Evolutionary conservation across 2,888 invertebrate species (phyloP).

Genomic region (Amiota communis): DNA sequence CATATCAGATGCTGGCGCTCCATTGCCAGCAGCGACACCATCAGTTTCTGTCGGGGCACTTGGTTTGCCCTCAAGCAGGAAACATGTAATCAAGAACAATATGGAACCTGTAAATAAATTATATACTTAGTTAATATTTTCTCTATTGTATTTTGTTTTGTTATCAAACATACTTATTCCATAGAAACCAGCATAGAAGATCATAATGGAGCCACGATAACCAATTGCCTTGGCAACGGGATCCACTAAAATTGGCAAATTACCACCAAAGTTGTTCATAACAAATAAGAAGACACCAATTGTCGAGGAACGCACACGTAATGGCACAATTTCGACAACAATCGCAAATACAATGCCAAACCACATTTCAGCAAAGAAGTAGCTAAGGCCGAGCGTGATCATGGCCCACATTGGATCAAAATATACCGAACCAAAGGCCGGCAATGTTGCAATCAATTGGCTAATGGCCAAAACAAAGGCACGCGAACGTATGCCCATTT

Average conservation of each 20-base stretch:
- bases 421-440: slow-evolving; percentile 89
- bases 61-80: slow-evolving; percentile 82
- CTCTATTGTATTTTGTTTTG: too few species aligned
- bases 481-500: slow-evolving; percentile 87
- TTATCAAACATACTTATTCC: slow-evolving; percentile 80
- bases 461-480: slow-evolving; percentile 87
- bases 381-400: slow-evolving; percentile 89
- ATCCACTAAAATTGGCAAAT: slow-evolving; percentile 89
- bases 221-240: slow-evolving; percentile 87
- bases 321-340: slow-evolving; percentile 89
- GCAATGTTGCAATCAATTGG: slow-evolving; percentile 87
- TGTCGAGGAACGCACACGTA: slow-evolving; percentile 86
- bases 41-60: slow-evolving; percentile 32
- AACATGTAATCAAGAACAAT: slow-evolving; percentile 86
- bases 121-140: not conserved
- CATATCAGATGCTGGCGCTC: slow-evolving; percentile 34
- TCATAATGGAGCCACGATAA: slow-evolving; percentile 87
- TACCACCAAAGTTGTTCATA: slow-evolving; percentile 94
- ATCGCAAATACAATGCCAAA: slow-evolving; percentile 94
- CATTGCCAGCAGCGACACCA: slow-evolving; percentile 47
- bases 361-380: slow-evolving; percentile 96
- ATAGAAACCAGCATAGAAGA: slow-evolving; percentile 91
- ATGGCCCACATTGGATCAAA: slow-evolving; percentile 89
- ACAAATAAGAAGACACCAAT: slow-evolving; percentile 91
- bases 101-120: slow-evolving; percentile 79